phyloP scores from a whole-genome alignment of 2,113 vertebrate species.

The Rhea pennata region DNA sequence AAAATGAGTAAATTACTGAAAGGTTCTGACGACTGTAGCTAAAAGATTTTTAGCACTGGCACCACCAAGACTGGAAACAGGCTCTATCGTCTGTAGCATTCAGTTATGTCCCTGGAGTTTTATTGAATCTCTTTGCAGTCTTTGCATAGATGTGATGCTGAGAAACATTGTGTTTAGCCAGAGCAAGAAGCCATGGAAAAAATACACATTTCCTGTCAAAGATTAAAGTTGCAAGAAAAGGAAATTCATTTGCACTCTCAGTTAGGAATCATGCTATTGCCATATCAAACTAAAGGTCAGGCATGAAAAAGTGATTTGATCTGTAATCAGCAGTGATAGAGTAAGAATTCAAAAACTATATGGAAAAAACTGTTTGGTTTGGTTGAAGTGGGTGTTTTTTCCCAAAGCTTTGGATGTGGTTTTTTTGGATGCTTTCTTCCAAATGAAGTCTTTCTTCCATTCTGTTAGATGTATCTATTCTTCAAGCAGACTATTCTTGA shows the following conservation, averaged over 20 bases:
- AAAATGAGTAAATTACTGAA: not conserved
- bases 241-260: not conserved
- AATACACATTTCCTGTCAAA: conserved; percentile 21
- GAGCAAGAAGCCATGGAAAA: not conserved
- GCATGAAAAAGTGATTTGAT: not conserved
- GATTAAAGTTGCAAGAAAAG: conserved; percentile 18
- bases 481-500: not conserved
- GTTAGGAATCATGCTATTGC: not conserved
- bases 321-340: not conserved
- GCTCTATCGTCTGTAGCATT: not conserved
- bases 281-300: not conserved
- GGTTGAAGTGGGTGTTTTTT: not conserved
- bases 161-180: conserved; percentile 3
- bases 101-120: not conserved
- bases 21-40: not conserved
- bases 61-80: not conserved
- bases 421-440: not conserved
- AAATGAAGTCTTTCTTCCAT: not conserved
- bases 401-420: not conserved
- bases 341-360: not conserved
- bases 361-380: not conserved
- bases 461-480: not conserved
- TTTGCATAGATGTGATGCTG: not conserved
- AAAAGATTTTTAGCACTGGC: not conserved
- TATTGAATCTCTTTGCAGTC: not conserved